Evolutionary conservation across 2,113 vertebrate species (phyloP).

Genomic region (Lophochroa leadbeateri): DNA sequence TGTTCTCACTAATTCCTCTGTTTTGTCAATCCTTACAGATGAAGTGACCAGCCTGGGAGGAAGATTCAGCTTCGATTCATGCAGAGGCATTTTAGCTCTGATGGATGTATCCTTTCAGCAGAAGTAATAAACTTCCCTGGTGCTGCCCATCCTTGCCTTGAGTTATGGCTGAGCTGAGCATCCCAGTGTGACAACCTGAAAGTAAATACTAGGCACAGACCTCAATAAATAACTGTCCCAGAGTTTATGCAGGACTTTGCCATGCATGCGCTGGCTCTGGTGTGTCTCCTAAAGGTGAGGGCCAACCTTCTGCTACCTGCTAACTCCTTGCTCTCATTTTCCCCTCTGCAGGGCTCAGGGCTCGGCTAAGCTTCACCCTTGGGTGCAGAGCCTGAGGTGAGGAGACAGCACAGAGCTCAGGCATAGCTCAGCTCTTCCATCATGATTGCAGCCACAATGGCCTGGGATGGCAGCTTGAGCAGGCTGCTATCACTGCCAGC

Average conservation of each 20-base stretch:
- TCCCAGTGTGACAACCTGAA: neutral
- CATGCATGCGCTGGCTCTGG: neutral
- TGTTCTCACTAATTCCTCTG: neutral
- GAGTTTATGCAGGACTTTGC: neutral
- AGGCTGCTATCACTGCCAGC: neutral
- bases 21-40: slow-evolving; percentile 57
- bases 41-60: slow-evolving; percentile 46
- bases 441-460: rapidly evolving
- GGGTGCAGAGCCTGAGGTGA: neutral
- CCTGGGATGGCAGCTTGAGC: neutral
- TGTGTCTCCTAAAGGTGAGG: neutral
- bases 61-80: slow-evolving; percentile 75
- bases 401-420: neutral
- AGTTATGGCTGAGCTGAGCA: slow-evolving; percentile 40
- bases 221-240: neutral
- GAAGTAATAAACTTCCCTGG: slow-evolving; percentile 47
- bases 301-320: neutral
- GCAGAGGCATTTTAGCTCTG: slow-evolving; percentile 75
- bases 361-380: neutral
- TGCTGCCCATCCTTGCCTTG: slow-evolving; percentile 31
- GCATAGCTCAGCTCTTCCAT: neutral
- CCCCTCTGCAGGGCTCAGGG: neutral
- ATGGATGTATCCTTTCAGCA: slow-evolving; percentile 81
- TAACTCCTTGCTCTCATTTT: neutral
- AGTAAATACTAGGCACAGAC: slow-evolving; percentile 26